Conservation (phyloP, 2,113 vertebrate genomes). For the Lamprologus tigripictilis region DNA sequence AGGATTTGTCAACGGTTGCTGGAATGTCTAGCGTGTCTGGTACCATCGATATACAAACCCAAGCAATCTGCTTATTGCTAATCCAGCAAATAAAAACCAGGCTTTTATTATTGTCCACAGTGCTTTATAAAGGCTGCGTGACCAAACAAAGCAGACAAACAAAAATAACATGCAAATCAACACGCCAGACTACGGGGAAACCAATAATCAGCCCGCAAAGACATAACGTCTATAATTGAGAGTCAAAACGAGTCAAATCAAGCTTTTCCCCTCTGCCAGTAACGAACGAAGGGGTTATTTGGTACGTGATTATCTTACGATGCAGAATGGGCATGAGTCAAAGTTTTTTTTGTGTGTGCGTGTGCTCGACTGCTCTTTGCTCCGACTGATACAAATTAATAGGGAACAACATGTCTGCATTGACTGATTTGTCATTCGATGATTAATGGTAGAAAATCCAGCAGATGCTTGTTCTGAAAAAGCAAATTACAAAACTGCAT, state of each 20-base stretch:
- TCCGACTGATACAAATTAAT: not conserved
- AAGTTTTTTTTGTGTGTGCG: not conserved
- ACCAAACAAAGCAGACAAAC: not conserved
- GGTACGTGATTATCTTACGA: not conserved
- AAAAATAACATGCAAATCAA: not conserved
- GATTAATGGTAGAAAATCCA: not conserved
- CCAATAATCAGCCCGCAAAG: not conserved
- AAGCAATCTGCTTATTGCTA: slow-evolving; percentile 54
- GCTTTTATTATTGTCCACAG: slow-evolving; percentile 13
- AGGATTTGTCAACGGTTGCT: slow-evolving; percentile 47
- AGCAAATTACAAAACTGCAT: not conserved
- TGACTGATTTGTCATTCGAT: not conserved
- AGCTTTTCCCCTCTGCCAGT: slow-evolving; percentile 3
- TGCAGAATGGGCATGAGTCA: slow-evolving; percentile 34
- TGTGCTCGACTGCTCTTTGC: not conserved
- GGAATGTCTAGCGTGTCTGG: slow-evolving; percentile 58
- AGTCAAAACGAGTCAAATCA: not conserved
- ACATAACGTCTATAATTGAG: not conserved
- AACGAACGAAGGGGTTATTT: not conserved
- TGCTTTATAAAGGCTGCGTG: not conserved
- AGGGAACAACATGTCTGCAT: not conserved
- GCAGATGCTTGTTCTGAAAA: not conserved
- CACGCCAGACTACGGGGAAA: not conserved
- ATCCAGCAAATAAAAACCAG: slow-evolving; percentile 37
- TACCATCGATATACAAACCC: slow-evolving; percentile 14